Conservation (phyloP, 1,140 invertebrate genomes). For the Ips nitidus region DNA sequence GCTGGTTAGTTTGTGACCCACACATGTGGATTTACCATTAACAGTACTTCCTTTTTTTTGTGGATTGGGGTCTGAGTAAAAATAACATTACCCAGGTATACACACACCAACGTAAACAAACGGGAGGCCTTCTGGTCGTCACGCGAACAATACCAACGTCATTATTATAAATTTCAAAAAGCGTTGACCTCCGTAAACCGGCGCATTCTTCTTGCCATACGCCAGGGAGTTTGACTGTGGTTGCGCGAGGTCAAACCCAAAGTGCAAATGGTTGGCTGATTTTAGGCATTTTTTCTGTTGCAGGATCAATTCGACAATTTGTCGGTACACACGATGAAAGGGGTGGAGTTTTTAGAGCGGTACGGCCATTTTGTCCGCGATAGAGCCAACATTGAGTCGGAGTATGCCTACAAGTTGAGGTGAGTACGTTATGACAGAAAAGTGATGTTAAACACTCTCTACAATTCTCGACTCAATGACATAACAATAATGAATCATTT, state of each 20-base stretch:
- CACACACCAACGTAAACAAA: too few relatives aligned
- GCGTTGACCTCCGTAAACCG: conserved; percentile 16
- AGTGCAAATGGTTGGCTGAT: too few relatives aligned
- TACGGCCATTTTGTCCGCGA: conserved; percentile 94
- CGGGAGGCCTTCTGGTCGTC: neutral
- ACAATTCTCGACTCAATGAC: too few relatives aligned
- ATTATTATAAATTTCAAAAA: conserved; percentile 17
- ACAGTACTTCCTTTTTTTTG: too few relatives aligned
- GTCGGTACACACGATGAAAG: conserved; percentile 91
- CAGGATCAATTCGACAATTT: conserved; percentile 99
- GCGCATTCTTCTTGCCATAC: conserved; percentile 14
- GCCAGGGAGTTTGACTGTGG: neutral
- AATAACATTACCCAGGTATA: too few relatives aligned
- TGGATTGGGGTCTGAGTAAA: too few relatives aligned
- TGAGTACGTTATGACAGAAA: conserved; percentile 53
- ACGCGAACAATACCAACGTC: neutral
- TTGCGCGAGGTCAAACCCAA: conserved; percentile 16
- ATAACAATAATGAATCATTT: too few relatives aligned
- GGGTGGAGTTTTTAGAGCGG: conserved; percentile 95
- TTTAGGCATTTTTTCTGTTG: conserved; percentile 53
- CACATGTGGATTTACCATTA: too few relatives aligned
- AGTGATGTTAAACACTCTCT: too few relatives aligned
- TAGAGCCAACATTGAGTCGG: conserved; percentile 89
- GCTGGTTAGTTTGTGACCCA: too few relatives aligned
- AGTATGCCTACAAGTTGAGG: conserved; percentile 96